Base-by-base conservation (phyloP, 1,140 invertebrate genomes). In the Hyposmocoma kahamanoa region DNA sequence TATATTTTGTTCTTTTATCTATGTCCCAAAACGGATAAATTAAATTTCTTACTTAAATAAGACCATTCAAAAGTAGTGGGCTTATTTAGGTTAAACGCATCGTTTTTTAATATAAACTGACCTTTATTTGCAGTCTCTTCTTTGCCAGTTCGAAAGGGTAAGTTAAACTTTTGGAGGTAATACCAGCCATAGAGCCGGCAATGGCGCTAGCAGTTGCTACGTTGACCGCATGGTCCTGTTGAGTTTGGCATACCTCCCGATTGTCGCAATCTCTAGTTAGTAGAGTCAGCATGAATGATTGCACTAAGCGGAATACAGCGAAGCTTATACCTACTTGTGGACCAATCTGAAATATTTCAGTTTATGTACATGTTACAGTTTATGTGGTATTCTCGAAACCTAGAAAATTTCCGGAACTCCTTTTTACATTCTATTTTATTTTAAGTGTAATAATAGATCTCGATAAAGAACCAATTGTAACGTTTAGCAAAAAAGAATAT, bases 81-180 rank as follows among this genome's bases (percentile, higher is more conserved):
- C n/a, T n/a, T n/a, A n/a, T n/a, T n/a, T n/a, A n/a, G n/a, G n/a
- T n/a, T n/a, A n/a, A n/a, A n/a, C n/a, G n/a, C n/a, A n/a, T n/a
- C n/a, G n/a, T n/a, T n/a, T n/a, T n/a, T n/a, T n/a, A n/a, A n/a
- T 26, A 6, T 26, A 17, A 19, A 67, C 66, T 55, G 42, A 84
- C 80, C 20, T 54, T 53, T 13, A 84, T 78, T 62, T 82, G 80
- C 30, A 82, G 56, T 13, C 80, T 58, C 19, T 76, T 46, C 32
- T 80, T 79, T 0, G 67, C 70, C 21, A 84, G 50, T 30, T 84
- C 80, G 24, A 84, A 67, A 1, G 80, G 80, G 49, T 84, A 84
- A 0, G 75, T 79, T 1, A 57, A 0, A 0, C 67, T 61, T 51
- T 84, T 84, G 0, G 80, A 68, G 0, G 77, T 43, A 30, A 81